A percentile compares a stretch with the other conserved stretches of the same genome.
These are phyloP conservation scores for Lordiphosa collinella DNA, from an alignment of 1,140 invertebrate genomes.

Conservation along the genomic window DNA sequence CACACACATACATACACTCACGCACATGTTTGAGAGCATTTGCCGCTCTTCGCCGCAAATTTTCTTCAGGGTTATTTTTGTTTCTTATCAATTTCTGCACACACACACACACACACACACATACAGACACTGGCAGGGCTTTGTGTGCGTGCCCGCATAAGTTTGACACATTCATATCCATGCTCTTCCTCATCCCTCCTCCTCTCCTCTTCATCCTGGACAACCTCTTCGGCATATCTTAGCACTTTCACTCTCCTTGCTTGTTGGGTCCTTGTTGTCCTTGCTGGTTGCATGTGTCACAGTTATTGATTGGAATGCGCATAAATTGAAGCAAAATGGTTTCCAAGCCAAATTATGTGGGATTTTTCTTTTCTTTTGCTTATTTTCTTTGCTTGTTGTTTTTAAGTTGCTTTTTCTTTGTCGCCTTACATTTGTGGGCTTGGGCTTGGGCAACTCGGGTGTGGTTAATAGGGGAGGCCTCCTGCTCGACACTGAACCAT, in stretches of 20 bases:
- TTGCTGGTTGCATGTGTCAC: slow-evolving; percentile 73
- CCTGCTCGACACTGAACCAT: slow-evolving; percentile 10
- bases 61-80: slow-evolving; percentile 75
- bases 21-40: slow-evolving; percentile 1
- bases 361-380: slow-evolving; percentile 35
- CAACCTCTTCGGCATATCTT: slow-evolving; percentile 51
- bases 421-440: slow-evolving; percentile 20
- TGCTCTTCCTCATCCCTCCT: too few relatives aligned
- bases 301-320: slow-evolving; percentile 77
- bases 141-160: slow-evolving; percentile 63
- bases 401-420: slow-evolving; percentile 13
- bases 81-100: slow-evolving; percentile 76
- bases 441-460: neutral
- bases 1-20: slow-evolving; percentile 14
- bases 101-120: slow-evolving; percentile 49
- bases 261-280: slow-evolving; percentile 40
- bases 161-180: slow-evolving; percentile 76
- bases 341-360: slow-evolving; percentile 70
- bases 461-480: slow-evolving; percentile 25
- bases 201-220: slow-evolving; percentile 28
- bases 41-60: slow-evolving; percentile 55
- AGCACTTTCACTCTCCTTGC: slow-evolving; percentile 70
- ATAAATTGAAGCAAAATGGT: slow-evolving; percentile 76
- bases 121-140: neutral
- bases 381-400: slow-evolving; percentile 5